Conservation (phyloP, 2,888 invertebrate genomes). For the Platycheirus rosarum region DNA sequence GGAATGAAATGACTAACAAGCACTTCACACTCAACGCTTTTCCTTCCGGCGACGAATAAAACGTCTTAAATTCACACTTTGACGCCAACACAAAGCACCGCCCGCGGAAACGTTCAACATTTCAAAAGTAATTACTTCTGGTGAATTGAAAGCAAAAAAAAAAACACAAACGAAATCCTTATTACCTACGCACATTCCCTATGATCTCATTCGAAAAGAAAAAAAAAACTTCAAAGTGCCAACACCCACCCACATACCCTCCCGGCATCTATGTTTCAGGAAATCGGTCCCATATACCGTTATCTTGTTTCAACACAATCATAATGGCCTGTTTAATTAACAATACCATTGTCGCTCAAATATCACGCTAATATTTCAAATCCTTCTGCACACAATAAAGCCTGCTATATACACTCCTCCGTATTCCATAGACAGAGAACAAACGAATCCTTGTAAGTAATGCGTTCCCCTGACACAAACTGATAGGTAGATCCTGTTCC, state of each 20-base stretch:
- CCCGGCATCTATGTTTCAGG: not conserved
- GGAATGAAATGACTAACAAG: too few relatives aligned
- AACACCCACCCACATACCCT: too few relatives aligned
- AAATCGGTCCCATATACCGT: constrained; percentile 21
- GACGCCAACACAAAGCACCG: constrained; percentile 19
- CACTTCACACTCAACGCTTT: constrained; percentile 4
- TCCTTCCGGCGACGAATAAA: constrained; percentile 19
- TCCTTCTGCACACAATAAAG: constrained; percentile 48
- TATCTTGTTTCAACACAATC: constrained; percentile 47
- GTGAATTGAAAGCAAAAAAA: constrained; percentile 5
- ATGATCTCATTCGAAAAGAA: not conserved
- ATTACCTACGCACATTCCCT: constrained; percentile 15
- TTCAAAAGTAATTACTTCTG: constrained; percentile 34
- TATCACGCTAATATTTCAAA: constrained; percentile 70
- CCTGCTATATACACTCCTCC: not conserved
- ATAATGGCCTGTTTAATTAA: constrained; percentile 62
- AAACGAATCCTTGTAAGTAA: constrained; percentile 69
- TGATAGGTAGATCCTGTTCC: constrained; percentile 74
- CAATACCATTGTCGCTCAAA: constrained; percentile 71
- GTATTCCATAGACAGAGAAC: constrained; percentile 34
- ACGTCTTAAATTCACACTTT: constrained; percentile 33
- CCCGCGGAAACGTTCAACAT: constrained; percentile 30
- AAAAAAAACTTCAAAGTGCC: constrained; percentile 9
- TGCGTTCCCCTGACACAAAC: constrained; percentile 71
- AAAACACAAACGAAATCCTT: not conserved